These are phyloP conservation scores for Diadema setosum DNA, from an alignment of 35 echinoderm and acorn worm species.

Conservation along the genomic window DNA sequence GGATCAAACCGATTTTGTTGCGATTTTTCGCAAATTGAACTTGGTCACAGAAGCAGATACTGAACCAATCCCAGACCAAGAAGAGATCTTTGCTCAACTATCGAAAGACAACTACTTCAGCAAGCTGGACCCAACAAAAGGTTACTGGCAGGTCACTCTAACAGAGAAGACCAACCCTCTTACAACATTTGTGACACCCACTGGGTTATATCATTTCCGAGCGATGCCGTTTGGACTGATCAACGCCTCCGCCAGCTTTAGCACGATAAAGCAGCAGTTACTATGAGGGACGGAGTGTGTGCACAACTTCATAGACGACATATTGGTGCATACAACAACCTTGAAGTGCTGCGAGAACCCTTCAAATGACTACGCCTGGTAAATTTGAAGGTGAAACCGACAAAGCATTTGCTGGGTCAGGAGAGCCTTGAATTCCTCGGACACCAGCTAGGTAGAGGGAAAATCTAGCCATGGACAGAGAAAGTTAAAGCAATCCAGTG, in stretches of 20 bases:
- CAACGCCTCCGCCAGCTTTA: conserved; percentile 36
- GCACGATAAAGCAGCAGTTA: neutral
- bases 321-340: conserved; percentile 13
- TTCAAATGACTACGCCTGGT: neutral
- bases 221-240: conserved; percentile 53
- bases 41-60: too few species aligned
- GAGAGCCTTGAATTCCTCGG: too few species aligned
- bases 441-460: too few species aligned
- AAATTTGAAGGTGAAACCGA: conserved; percentile 32
- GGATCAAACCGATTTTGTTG: too few species aligned
- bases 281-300: neutral
- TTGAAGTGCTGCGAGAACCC: neutral
- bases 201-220: conserved; percentile 14
- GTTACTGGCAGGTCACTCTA: conserved; percentile 60
- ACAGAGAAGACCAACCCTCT: neutral
- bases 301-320: too few species aligned
- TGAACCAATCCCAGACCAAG: conserved; percentile 42
- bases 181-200: conserved; percentile 1
- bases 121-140: conserved; percentile 57
- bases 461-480: too few species aligned
- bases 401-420: too few species aligned
- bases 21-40: too few species aligned
- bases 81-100: conserved; percentile 40
- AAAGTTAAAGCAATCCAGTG: too few species aligned
- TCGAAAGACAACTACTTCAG: neutral